Base-by-base conservation (phyloP, 2,888 invertebrate species). In the Heliconius sara region DNA sequence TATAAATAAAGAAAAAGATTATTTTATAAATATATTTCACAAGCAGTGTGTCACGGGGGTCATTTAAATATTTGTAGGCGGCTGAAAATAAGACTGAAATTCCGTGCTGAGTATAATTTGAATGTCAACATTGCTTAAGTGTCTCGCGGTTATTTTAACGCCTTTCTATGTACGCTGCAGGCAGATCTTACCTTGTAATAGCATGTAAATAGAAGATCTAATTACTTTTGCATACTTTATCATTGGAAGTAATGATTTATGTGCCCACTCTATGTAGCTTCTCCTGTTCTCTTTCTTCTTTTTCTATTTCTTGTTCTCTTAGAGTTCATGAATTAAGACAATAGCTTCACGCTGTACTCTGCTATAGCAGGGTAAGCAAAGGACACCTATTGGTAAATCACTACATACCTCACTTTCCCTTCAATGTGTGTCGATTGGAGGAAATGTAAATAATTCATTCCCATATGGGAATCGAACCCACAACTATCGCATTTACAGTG, bases 61-160 rank as follows among this genome's bases (percentile, higher is more conserved):
- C 68, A 75, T 77, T 80, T 74, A 70, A 79, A 77, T 78, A 77
- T 77, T 80, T 77, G 74, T 68, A 74, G 68, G 77, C 77, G 65
- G 77, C 63, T 75, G 63, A 65, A 74, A 77, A 80, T 80, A 77
- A 70, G 77, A 63, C 74, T 70, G 68, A 75, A 80, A 60, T 75
- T 74, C 65, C 39, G 75, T 70, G 74, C 74, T 52, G 77, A 80
- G 77, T 80, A 63, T 77, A 80, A 77, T 80, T 75, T 77, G 77
- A 78, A 80, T 68, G 77, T 80, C 70, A 74, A 77, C 80, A 65
- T 77, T 77, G 65, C 73, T 71, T 63, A 80, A 47, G 67, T 68
- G 47, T 68, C 68, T 57, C 25, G 67, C 57, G 76, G 67, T 39
- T 68, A 76, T 68, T 57, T 57, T 76, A 67, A 68, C 52, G 30